These are phyloP conservation scores for Arbacia lixula DNA, from an alignment of 53 echinoderm and acorn worm species.

Conservation along the genomic window DNA sequence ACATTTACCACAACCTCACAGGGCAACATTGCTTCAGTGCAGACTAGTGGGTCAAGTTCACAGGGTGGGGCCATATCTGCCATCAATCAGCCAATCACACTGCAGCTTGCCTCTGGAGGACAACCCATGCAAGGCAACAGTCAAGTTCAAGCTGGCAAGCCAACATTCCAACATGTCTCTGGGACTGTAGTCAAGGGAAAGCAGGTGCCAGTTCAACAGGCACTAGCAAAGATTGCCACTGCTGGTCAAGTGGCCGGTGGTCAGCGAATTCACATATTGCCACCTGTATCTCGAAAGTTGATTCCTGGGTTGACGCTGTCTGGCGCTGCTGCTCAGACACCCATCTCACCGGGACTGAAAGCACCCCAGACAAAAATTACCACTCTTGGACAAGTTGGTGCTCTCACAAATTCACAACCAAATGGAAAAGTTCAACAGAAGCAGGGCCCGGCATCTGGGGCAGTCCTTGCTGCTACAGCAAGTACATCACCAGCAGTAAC, in stretches of 20 bases:
- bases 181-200: constrained; percentile 25
- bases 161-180: constrained; percentile 17
- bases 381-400: constrained; percentile 87
- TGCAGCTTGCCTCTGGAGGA: constrained; percentile 34
- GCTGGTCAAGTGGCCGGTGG: constrained; percentile 30
- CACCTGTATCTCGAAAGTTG: constrained; percentile 17
- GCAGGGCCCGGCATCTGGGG: not conserved
- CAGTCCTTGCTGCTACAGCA: constrained; percentile 17
- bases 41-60: constrained; percentile 22
- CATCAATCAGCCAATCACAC: constrained; percentile 40
- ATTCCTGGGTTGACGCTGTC: constrained; percentile 36
- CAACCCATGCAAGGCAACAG: not conserved
- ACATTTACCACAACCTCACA: constrained; percentile 49
- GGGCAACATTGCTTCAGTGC: constrained; percentile 25
- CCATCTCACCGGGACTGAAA: constrained; percentile 40
- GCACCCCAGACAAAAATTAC: constrained; percentile 73
- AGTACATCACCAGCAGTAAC: not conserved
- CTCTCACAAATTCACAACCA: constrained; percentile 72
- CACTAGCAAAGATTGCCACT: constrained; percentile 40
- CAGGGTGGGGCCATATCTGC: not conserved
- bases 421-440: not conserved
- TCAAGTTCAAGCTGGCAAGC: constrained; percentile 45
- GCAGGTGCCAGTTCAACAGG: constrained; percentile 44
- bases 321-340: constrained; percentile 5
- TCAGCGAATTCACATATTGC: constrained; percentile 49